Base-by-base conservation (phyloP, 2,113 vertebrate genomes). In the Sturnus vulgaris region DNA sequence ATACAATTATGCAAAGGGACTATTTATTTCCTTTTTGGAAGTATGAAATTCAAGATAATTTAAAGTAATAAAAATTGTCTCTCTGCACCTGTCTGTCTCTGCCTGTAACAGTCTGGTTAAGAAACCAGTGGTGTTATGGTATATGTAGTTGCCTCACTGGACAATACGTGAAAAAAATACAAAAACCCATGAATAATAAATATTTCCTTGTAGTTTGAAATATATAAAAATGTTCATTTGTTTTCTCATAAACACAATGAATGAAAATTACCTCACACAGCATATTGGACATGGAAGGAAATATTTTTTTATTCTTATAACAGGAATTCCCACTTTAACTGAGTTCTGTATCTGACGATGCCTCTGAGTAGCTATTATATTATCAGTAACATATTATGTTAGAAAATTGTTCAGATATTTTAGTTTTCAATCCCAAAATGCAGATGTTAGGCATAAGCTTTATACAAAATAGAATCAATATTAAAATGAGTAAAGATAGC, bases 321-420 rank as follows among this genome's bases (percentile, higher is more conserved):
- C 7, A 80, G 47, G 27, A 87, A 90, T 86, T 88, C 46, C 40
- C 88, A 33, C 39, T 85, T 94, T 61, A 80, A 78, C 19, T 35
- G 14, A 56, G 44, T 30, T 40, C 23, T 52, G 9, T 52, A 80
- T 52, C 61, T 88, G 71, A 69, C 0, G 0, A 92, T 60, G 46
- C 23, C 35, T 78, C 60, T 83, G 42, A 87, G 82, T n/a, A 90
- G 46, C 33, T 7, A 31, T 50, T 86, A 76, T 35, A 63, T 57
- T 70, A 77, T 86, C 75, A 75, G 30, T 49, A 85, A 30, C n/a
- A 35, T 37, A 56, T 46, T 76, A 75, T n/a, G 33, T 33, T 72
- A 86, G 76, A 88, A 94, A 91, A 84, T 69, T 71, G 30, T 77
- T 92, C 72, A 78, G 52, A 80, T 92, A 78, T 72, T 82, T 93